Percentiles rank a stretch among this genome's conserved stretches.
phyloP scores from a whole-genome alignment of 1,140 invertebrate species.

The Brachionus rotundiformis region DNA sequence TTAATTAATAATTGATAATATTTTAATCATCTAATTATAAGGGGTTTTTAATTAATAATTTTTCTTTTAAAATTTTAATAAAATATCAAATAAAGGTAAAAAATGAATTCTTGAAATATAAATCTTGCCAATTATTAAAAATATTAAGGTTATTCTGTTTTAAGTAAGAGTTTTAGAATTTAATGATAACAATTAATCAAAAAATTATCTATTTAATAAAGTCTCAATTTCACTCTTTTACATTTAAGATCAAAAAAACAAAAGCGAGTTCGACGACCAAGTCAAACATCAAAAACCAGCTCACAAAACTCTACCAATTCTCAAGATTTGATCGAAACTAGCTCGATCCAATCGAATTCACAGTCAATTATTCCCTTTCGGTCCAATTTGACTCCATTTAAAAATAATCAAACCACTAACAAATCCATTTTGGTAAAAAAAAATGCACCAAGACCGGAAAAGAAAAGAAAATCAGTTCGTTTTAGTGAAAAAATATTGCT shows the following conservation, averaged over 20 bases:
- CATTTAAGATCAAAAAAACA: not conserved
- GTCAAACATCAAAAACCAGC: not conserved
- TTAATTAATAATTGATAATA: too few relatives aligned
- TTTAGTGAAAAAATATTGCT: conserved; percentile 16
- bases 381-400: conserved; percentile 2
- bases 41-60: too few relatives aligned
- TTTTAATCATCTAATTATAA: too few relatives aligned
- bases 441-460: conserved; percentile 8
- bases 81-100: too few relatives aligned
- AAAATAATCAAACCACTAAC: not conserved
- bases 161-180: too few relatives aligned
- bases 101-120: too few relatives aligned
- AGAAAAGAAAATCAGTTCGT: conserved; percentile 45
- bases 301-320: not conserved
- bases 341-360: not conserved
- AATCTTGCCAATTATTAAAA: too few relatives aligned
- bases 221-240: not conserved
- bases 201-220: too few relatives aligned
- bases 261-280: not conserved
- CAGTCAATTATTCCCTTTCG: not conserved
- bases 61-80: too few relatives aligned
- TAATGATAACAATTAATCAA: too few relatives aligned
- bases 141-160: too few relatives aligned
- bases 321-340: not conserved
- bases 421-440: conserved; percentile 6